phyloP scores from a whole-genome alignment of 2,888 invertebrate species.

The Drosophila borborema region DNA sequence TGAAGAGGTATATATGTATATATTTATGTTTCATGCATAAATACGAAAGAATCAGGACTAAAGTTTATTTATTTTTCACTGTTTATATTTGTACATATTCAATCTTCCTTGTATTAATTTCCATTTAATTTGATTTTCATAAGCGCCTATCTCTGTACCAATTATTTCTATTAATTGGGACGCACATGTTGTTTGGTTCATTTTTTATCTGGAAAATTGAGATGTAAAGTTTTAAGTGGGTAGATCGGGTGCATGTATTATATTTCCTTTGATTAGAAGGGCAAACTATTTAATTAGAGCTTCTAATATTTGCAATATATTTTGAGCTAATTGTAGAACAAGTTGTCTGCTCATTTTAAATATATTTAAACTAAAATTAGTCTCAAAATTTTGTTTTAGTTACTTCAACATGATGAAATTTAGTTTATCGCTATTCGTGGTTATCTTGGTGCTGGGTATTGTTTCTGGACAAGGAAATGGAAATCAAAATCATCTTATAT shows the following conservation, averaged over 20 bases:
- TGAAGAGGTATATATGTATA: no score
- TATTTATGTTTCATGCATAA: no score
- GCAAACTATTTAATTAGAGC: not conserved
- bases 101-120: no score
- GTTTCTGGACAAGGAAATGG: not conserved
- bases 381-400: constrained; percentile 4
- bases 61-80: no score
- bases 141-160: not conserved
- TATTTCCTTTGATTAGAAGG: not conserved
- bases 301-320: not conserved
- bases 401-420: constrained; percentile 9
- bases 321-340: not conserved
- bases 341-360: not conserved
- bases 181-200: not conserved
- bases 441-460: constrained; percentile 6
- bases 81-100: no score
- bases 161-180: not conserved
- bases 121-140: no score
- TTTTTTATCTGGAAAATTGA: not conserved
- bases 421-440: constrained; percentile 4
- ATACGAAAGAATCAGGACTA: no score
- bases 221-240: not conserved
- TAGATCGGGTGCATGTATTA: not conserved
- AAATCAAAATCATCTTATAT: not conserved
- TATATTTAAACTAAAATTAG: not conserved